A percentile compares a stretch with the other conserved stretches of the same genome.
phyloP scores from a whole-genome alignment of 2,888 invertebrate genomes.

The Ypsolopha scabrella region DNA sequence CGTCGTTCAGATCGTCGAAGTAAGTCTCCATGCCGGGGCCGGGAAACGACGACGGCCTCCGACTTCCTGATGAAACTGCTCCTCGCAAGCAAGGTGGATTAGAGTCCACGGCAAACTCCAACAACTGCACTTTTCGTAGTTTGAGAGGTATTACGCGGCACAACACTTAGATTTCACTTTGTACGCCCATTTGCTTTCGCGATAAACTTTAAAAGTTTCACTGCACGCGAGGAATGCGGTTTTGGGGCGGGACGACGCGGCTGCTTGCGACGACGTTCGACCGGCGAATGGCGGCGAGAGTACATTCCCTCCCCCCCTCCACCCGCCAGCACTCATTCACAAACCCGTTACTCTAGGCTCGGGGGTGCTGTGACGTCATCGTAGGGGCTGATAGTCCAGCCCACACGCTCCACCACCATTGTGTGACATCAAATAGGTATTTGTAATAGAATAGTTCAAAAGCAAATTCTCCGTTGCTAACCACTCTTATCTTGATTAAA shows the following conservation, averaged over 20 bases:
- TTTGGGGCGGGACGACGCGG: conserved; percentile 8
- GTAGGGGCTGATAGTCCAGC: neutral
- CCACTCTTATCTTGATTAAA: too few species aligned
- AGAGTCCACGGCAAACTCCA: neutral
- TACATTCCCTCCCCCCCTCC: neutral
- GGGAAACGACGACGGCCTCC: conserved; percentile 29
- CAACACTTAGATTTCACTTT: conserved; percentile 52
- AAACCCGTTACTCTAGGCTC: conserved; percentile 5
- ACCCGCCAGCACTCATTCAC: conserved; percentile 2
- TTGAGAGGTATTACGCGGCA: neutral
- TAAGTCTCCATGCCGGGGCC: conserved; percentile 76
- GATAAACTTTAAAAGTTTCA: conserved; percentile 50
- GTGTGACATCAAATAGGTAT: too few species aligned
- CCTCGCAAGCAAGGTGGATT: neutral
- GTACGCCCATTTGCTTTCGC: conserved; percentile 57
- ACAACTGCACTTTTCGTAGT: neutral
- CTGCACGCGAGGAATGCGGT: conserved; percentile 47
- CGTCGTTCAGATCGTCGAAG: conserved; percentile 83
- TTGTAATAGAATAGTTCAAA: too few species aligned
- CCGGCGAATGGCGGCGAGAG: conserved; percentile 45
- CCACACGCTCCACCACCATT: neutral
- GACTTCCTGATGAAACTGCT: conserved; percentile 22
- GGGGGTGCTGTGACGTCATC: neutral
- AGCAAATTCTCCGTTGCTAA: too few species aligned
- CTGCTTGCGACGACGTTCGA: conserved; percentile 34